These are phyloP conservation scores for Tetranychus truncatus DNA, from an alignment of 2,888 invertebrate genomes.

Conservation along the genomic window DNA sequence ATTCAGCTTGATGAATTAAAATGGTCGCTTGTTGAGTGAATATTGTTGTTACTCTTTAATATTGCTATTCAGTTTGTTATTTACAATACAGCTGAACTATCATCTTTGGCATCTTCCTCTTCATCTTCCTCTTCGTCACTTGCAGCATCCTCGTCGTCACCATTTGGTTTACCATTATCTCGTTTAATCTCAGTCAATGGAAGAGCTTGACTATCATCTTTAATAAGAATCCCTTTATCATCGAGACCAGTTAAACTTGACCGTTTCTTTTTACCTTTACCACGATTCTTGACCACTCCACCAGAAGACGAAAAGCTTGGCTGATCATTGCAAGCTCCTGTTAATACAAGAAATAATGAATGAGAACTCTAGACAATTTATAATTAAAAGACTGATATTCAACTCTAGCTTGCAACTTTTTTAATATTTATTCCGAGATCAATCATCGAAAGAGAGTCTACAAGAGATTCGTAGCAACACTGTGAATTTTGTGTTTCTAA, in stretches of 20 bases:
- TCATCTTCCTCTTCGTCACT: neutral
- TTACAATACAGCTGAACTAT: neutral
- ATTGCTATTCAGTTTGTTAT: neutral
- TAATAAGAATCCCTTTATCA: neutral
- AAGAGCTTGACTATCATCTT: neutral
- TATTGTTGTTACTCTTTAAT: neutral
- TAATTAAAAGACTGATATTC: neutral
- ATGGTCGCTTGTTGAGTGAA: neutral
- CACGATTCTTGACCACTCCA: neutral
- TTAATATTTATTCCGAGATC: too few relatives aligned
- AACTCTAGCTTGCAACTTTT: neutral
- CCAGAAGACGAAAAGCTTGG: neutral
- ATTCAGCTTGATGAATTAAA: neutral
- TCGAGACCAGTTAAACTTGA: neutral
- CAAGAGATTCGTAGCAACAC: too few relatives aligned
- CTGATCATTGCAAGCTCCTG: slow-evolving; percentile 8
- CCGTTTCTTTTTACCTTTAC: neutral
- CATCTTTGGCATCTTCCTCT: slow-evolving; percentile 1
- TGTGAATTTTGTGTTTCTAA: too few relatives aligned
- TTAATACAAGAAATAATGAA: neutral
- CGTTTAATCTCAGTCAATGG: slow-evolving; percentile 9
- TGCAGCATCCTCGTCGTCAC: neutral
- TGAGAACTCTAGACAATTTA: neutral
- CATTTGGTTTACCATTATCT: neutral
- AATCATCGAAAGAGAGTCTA: too few relatives aligned